Evolutionary conservation across 92 coral and sea anemone genomes (phyloP).

Genomic region (Bergia sp.): DNA sequence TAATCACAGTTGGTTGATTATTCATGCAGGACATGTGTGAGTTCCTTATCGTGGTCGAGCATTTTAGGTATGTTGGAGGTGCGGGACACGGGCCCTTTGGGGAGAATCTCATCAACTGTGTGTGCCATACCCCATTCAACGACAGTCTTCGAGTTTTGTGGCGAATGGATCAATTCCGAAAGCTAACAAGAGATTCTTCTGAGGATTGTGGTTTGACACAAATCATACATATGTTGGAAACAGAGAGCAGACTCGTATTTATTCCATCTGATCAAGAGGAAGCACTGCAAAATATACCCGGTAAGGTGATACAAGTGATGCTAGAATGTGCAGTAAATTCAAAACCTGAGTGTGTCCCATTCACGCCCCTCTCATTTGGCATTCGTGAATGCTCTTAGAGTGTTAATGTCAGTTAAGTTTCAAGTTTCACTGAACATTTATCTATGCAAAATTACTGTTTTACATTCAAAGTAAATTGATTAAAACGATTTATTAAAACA

Average conservation of each 20-base stretch:
- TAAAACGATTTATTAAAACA: too few relatives aligned
- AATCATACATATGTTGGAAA: not conserved
- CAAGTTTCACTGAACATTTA: too few relatives aligned
- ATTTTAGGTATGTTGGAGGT: constrained; percentile 63
- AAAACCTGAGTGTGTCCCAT: too few relatives aligned
- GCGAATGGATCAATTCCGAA: constrained; percentile 39
- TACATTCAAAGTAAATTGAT: too few relatives aligned
- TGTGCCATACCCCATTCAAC: constrained; percentile 25
- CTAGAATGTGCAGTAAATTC: not conserved
- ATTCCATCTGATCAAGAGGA: constrained; percentile 26
- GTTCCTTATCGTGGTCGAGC: constrained; percentile 49
- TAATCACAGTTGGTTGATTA: not conserved
- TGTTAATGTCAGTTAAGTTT: too few relatives aligned
- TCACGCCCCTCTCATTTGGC: too few relatives aligned
- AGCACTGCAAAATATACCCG: not conserved
- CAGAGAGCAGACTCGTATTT: not conserved
- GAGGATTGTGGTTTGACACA: not conserved
- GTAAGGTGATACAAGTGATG: not conserved
- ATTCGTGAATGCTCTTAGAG: too few relatives aligned
- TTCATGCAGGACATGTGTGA: constrained; percentile 45
- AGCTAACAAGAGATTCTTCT: not conserved
- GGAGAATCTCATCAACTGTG: constrained; percentile 31
- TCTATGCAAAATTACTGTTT: too few relatives aligned
- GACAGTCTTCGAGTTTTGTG: constrained; percentile 35
- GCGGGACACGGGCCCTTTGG: constrained; percentile 66